These are phyloP conservation scores for Dasypus novemcinctus DNA, from an alignment of 2,113 vertebrate species.

Conservation along the genomic window DNA sequence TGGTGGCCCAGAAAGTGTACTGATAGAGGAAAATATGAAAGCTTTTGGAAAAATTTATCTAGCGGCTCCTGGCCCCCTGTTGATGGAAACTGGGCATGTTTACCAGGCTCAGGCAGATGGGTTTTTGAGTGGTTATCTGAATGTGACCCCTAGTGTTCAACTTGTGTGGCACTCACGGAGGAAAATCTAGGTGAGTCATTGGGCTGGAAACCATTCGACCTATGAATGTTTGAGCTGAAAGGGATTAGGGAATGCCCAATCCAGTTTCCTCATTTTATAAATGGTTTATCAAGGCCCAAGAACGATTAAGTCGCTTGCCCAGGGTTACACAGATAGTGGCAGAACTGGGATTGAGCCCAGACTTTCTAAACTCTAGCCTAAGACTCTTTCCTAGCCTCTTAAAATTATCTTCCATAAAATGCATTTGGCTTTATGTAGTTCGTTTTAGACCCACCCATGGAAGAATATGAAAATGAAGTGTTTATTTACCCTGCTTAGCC, in stretches of 20 bases:
- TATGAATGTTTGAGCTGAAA: background rate
- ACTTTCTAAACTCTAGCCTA: background rate
- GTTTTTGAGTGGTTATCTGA: constrained; percentile 77
- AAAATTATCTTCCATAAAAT: background rate
- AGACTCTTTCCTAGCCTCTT: background rate
- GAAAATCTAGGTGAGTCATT: background rate
- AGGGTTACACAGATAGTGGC: background rate
- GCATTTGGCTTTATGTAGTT: background rate
- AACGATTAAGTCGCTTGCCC: background rate
- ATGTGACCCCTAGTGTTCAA: constrained; percentile 83
- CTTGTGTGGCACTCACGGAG: constrained; percentile 50
- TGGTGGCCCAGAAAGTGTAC: background rate
- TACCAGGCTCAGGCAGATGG: background rate
- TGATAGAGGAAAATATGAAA: background rate
- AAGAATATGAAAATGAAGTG: background rate
- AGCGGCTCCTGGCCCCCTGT: background rate
- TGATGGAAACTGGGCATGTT: background rate
- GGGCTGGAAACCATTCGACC: background rate
- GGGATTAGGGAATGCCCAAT: background rate
- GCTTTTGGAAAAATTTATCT: background rate
- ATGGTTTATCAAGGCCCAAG: background rate
- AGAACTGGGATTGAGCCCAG: background rate
- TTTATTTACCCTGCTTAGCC: background rate
- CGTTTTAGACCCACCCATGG: background rate
- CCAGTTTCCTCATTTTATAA: background rate